phyloP scores from a whole-genome alignment of 2,113 vertebrate genomes.

The Acanthisitta chloris region DNA sequence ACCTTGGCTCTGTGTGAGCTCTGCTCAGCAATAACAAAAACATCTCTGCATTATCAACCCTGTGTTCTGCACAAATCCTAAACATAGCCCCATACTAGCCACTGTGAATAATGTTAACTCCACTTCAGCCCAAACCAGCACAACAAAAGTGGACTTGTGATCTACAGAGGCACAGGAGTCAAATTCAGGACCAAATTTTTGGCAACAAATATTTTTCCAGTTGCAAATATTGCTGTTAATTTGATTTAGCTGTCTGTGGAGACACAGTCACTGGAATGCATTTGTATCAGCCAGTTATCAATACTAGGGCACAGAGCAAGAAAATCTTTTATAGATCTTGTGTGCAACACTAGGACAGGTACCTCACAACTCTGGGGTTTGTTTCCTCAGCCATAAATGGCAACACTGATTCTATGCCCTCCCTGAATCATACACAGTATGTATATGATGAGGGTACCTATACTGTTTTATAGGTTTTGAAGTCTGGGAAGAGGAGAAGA shows the following conservation, averaged over 20 bases:
- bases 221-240: background rate
- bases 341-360: background rate
- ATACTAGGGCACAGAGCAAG: background rate
- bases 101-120: too few species aligned
- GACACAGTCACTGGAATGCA: background rate
- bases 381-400: background rate
- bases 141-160: background rate
- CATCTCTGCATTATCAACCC: too few species aligned
- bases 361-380: background rate
- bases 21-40: too few species aligned
- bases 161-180: background rate
- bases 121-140: too few species aligned
- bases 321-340: background rate
- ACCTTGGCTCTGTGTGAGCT: too few species aligned
- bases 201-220: background rate
- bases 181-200: background rate
- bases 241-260: background rate
- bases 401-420: background rate
- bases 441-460: background rate
- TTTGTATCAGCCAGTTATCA: background rate
- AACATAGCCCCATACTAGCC: too few species aligned
- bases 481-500: background rate
- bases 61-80: too few species aligned
- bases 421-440: background rate
- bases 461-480: background rate